These are phyloP conservation scores for Dolomedes plantarius DNA, from an alignment of 2,888 invertebrate genomes.

Conservation along the genomic window DNA sequence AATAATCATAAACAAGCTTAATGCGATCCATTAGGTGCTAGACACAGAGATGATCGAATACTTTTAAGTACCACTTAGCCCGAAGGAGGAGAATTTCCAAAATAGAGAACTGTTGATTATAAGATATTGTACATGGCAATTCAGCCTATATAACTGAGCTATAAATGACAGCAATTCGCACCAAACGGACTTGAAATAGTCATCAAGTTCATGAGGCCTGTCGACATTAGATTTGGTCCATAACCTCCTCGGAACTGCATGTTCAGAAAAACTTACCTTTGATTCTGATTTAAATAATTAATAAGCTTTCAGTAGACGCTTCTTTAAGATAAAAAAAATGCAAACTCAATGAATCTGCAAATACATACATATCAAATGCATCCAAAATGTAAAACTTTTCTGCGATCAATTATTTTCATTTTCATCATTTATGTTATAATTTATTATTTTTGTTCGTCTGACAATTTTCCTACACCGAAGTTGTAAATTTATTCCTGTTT, in stretches of 20 bases:
- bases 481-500: too few species aligned
- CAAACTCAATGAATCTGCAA: too few species aligned
- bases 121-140: conserved; percentile 22
- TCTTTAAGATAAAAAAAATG: too few species aligned
- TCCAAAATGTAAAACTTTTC: too few species aligned
- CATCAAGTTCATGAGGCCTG: conserved; percentile 46
- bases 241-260: neutral
- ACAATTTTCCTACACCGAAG: too few species aligned
- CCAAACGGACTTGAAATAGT: conserved; percentile 40
- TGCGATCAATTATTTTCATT: too few species aligned
- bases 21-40: conserved; percentile 1
- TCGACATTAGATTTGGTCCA: conserved; percentile 40
- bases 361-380: too few species aligned
- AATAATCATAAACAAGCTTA: neutral
- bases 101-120: conserved; percentile 38
- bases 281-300: too few species aligned
- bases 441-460: too few species aligned
- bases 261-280: neutral
- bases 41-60: neutral
- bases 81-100: neutral
- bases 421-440: too few species aligned
- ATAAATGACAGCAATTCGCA: conserved; percentile 29
- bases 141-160: conserved; percentile 12
- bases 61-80: conserved; percentile 13
- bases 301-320: too few species aligned